Percentiles rank a stretch among this genome's conserved stretches.
Evolutionary conservation across 2,888 invertebrate species (phyloP).

Genomic region (Dorcus parallelipipedus): DNA sequence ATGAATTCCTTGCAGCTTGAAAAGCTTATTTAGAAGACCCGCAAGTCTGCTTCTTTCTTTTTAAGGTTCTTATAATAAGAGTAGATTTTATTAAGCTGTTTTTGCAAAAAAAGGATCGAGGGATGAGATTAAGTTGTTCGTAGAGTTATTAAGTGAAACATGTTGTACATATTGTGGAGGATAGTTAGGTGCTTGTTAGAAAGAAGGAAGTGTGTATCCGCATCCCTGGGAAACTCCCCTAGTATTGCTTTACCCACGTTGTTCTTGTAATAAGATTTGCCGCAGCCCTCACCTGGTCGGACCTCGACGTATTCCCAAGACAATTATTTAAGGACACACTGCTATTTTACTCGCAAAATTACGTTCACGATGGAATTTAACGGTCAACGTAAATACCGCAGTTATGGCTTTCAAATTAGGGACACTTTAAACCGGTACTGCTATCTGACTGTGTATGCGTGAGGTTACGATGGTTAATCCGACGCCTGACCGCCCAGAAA

Average conservation of each 20-base stretch:
- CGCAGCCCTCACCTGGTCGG: conserved; percentile 35
- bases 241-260: conserved; percentile 7
- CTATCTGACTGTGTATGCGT: conserved; percentile 4
- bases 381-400: conserved; percentile 26
- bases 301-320: conserved; percentile 35
- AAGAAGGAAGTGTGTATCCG: conserved; percentile 3
- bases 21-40: too few species aligned
- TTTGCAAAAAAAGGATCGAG: too few species aligned
- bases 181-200: conserved; percentile 9
- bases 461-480: conserved; percentile 10
- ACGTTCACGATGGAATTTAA: conserved; percentile 30
- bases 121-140: too few species aligned
- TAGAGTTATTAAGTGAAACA: too few species aligned
- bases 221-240: conserved; percentile 5
- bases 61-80: too few species aligned
- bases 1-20: conserved; percentile 9
- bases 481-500: conserved; percentile 14
- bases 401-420: conserved; percentile 16
- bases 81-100: too few species aligned
- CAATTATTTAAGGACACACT: conserved; percentile 32
- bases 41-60: too few species aligned
- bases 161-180: too few species aligned
- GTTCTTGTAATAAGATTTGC: conserved; percentile 36
- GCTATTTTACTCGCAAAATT: conserved; percentile 30
- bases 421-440: conserved; percentile 12